phyloP scores from a whole-genome alignment of 1,140 invertebrate genomes.

The Trachymyrmex cornetzi region DNA sequence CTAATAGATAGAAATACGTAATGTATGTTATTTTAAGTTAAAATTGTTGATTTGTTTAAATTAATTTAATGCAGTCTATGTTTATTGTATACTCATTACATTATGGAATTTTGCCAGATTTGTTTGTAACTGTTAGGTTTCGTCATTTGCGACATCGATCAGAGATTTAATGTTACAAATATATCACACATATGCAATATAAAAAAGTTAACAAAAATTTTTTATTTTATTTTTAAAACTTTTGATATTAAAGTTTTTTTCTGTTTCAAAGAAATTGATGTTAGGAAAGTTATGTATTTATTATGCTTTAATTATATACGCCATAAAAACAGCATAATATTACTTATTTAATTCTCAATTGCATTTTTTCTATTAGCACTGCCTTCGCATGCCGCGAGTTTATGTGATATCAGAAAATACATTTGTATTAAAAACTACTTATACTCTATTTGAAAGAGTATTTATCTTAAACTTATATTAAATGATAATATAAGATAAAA shows the following conservation, averaged over 20 bases:
- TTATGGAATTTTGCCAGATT: conserved; percentile 1
- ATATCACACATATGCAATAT: conserved; percentile 10
- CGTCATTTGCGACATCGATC: conserved; percentile 30
- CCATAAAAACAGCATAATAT: conserved; percentile 12
- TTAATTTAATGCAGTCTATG: neutral
- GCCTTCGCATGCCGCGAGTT: conserved; percentile 58
- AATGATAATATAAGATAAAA: conserved; percentile 26
- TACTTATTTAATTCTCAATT: conserved; percentile 38
- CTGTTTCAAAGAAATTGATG: neutral
- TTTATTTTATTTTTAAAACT: conserved; percentile 13
- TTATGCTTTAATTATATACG: conserved; percentile 31
- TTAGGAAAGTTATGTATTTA: conserved; percentile 29
- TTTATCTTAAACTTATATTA: conserved; percentile 25
- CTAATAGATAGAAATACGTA: neutral
- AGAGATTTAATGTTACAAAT: conserved; percentile 46
- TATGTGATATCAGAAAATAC: conserved; percentile 63
- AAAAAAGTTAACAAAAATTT: conserved; percentile 29
- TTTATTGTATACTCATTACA: conserved; percentile 12
- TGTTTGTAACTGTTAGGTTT: neutral
- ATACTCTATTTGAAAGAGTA: conserved; percentile 20
- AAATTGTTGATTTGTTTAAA: neutral
- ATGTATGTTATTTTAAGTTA: conserved; percentile 15
- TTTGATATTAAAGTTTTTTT: conserved; percentile 22
- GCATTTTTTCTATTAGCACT: conserved; percentile 66
- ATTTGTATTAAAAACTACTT: conserved; percentile 15